These are phyloP conservation scores for Nomada hirtipes DNA, from an alignment of 2,888 invertebrate species.

Conservation along the genomic window DNA sequence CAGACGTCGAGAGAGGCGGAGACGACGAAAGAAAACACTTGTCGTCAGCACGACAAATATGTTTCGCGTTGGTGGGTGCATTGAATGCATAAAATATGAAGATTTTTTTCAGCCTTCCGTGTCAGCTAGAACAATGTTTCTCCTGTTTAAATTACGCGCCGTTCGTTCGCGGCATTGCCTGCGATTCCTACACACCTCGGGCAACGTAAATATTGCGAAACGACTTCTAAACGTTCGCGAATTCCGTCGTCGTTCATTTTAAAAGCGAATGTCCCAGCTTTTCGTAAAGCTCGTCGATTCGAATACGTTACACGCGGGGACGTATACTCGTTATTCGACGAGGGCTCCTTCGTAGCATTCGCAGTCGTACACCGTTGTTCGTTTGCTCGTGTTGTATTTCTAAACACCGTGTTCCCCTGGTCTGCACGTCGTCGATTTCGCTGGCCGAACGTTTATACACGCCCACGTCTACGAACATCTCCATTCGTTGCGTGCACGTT, in stretches of 20 bases:
- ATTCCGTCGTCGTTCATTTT: conserved; percentile 32
- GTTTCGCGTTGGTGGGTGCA: conserved; percentile 35
- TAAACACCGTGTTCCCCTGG: conserved; percentile 30
- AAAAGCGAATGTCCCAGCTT: conserved; percentile 28
- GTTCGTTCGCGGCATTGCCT: conserved; percentile 3
- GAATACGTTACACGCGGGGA: conserved; percentile 30
- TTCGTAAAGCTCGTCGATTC: conserved; percentile 28
- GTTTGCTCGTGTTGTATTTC: conserved; percentile 31
- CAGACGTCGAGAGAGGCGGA: neutral
- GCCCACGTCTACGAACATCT: conserved; percentile 50
- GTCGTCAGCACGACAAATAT: conserved; percentile 34
- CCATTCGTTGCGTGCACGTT: conserved; percentile 45
- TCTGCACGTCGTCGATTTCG: conserved; percentile 37
- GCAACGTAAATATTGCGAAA: conserved; percentile 41
- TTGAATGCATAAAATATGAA: conserved; percentile 40
- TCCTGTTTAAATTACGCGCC: conserved; percentile 39
- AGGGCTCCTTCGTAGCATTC: neutral
- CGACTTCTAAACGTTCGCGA: conserved; percentile 30
- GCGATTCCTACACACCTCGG: conserved; percentile 9
- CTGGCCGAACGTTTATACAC: conserved; percentile 38
- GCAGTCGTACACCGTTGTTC: neutral
- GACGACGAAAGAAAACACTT: conserved; percentile 43
- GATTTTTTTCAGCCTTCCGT: conserved; percentile 5
- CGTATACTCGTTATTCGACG: neutral
- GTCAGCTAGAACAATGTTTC: conserved; percentile 30